phyloP scores from a whole-genome alignment of 2,888 invertebrate genomes.

The Biston betularia region DNA sequence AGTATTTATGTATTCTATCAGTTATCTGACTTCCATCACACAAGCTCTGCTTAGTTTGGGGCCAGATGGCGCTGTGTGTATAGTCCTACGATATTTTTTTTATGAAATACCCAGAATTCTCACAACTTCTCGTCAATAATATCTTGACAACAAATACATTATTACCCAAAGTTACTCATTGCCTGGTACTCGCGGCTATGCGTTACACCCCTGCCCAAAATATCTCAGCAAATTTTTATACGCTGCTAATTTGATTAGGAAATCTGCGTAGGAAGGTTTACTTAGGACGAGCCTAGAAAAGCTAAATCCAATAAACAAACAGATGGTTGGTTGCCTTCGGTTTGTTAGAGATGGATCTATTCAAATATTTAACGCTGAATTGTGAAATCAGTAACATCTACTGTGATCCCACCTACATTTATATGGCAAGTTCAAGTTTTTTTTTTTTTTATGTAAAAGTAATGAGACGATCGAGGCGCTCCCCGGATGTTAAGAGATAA shows the following conservation, averaged over 20 bases:
- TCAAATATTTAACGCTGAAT: background rate
- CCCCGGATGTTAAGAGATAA: no score
- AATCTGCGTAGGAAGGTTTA: slow-evolving; percentile 17
- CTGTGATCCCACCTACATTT: background rate
- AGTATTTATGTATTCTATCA: no score
- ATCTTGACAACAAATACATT: background rate
- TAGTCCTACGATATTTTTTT: no score
- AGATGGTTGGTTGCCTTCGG: background rate
- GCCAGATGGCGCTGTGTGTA: no score
- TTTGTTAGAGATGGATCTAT: background rate
- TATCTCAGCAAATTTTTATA: slow-evolving; percentile 8
- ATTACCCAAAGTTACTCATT: slow-evolving; percentile 1
- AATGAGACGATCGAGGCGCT: no score
- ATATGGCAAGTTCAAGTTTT: no score
- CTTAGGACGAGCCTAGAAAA: slow-evolving; percentile 19
- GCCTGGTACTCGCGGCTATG: slow-evolving; percentile 8
- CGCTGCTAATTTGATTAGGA: slow-evolving; percentile 15
- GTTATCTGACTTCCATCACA: no score
- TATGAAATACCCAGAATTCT: background rate
- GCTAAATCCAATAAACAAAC: slow-evolving; percentile 8
- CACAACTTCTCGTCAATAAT: slow-evolving; percentile 7
- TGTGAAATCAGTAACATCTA: background rate
- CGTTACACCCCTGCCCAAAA: background rate
- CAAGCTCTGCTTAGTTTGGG: no score
- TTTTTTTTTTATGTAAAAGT: no score